Conservation (phyloP, 2,113 vertebrate species). For the Dicaeum eximium region DNA sequence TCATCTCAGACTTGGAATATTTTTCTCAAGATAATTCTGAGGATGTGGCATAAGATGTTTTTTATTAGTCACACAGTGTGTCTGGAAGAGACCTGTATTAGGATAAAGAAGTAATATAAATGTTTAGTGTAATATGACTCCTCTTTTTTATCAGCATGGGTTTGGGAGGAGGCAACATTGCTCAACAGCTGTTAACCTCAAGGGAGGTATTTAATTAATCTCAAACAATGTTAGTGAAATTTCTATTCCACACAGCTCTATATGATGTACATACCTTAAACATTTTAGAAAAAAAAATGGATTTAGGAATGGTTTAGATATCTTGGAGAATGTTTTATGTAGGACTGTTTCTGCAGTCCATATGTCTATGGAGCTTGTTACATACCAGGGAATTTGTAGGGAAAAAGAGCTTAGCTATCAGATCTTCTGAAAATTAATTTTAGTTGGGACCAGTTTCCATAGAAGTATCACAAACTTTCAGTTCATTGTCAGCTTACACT, state of each 20-base stretch:
- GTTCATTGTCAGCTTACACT: background rate
- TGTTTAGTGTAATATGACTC: slow-evolving; percentile 14
- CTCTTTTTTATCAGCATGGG: background rate
- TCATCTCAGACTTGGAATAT: background rate
- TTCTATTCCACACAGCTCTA: background rate
- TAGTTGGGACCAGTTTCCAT: background rate
- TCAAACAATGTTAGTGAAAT: background rate
- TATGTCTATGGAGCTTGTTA: background rate
- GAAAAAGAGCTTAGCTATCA: background rate
- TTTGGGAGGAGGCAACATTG: background rate
- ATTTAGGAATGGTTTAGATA: background rate
- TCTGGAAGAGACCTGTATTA: background rate
- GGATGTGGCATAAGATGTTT: background rate
- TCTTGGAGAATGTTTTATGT: background rate
- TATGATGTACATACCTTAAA: background rate
- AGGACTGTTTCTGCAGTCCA: background rate
- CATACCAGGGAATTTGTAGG: background rate
- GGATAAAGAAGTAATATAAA: background rate
- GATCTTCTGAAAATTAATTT: background rate
- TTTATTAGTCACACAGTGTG: background rate
- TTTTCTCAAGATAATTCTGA: background rate
- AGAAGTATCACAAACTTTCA: background rate
- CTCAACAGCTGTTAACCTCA: slow-evolving; percentile 4
- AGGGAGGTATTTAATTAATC: background rate
- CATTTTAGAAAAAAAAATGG: background rate